Conservation (phyloP, 2,113 vertebrate genomes). For the Vicugna pacos region DNA sequence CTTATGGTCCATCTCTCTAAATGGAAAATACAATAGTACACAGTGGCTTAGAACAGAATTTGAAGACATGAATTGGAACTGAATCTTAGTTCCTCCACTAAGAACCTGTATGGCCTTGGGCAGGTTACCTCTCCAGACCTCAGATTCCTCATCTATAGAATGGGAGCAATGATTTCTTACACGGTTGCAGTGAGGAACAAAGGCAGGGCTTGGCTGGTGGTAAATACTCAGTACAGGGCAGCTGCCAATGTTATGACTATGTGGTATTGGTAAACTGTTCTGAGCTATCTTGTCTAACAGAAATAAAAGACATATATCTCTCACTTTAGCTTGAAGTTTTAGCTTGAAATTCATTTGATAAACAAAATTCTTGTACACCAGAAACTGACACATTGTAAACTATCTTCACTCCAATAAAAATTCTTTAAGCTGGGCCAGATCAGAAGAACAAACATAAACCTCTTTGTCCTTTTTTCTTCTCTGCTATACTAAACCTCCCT, state of each 20-base stretch:
- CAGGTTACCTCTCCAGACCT: neutral
- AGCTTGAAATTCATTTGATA: constrained; percentile 36
- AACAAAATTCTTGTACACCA: neutral
- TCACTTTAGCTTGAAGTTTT: neutral
- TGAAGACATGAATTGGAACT: neutral
- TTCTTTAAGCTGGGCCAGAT: neutral
- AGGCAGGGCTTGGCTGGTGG: neutral
- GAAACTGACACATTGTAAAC: too few relatives aligned
- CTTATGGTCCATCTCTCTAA: neutral
- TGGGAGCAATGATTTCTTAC: neutral
- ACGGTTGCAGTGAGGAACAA: neutral
- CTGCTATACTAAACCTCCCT: neutral
- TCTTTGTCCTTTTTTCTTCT: constrained; percentile 16
- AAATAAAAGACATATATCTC: neutral
- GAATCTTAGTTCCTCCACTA: neutral
- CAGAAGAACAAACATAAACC: neutral
- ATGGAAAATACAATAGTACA: neutral
- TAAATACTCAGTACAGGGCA: neutral
- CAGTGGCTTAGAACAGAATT: neutral
- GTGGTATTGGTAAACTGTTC: neutral
- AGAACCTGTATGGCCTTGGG: neutral
- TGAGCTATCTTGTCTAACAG: neutral
- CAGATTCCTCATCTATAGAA: neutral
- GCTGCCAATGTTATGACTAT: neutral
- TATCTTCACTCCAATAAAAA: neutral